These are phyloP conservation scores for Drosophila longiperda DNA, from an alignment of 2,888 invertebrate genomes.

Conservation along the genomic window DNA sequence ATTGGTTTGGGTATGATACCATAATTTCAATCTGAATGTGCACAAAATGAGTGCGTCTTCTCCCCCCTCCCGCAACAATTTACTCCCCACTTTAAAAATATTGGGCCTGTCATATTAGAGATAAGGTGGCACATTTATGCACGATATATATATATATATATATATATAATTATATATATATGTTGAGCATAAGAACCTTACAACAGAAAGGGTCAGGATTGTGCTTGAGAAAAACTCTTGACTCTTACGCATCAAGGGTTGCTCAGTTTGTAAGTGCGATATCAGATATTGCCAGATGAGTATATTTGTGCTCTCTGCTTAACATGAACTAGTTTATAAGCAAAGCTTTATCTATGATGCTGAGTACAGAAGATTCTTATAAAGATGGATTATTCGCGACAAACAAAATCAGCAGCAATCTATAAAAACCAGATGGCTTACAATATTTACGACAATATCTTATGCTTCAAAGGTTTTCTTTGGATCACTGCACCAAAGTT, in stretches of 20 bases:
- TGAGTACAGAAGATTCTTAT: neutral
- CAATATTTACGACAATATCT: neutral
- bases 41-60: constrained; percentile 29
- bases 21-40: constrained; percentile 67
- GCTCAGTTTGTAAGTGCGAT: constrained; percentile 6
- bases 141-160: constrained; percentile 1
- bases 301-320: neutral
- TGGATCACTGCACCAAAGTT: neutral
- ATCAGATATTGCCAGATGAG: neutral
- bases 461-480: neutral
- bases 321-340: neutral
- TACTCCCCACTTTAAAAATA: constrained; percentile 8
- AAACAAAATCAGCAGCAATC: neutral
- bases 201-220: constrained; percentile 37
- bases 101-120: constrained; percentile 43
- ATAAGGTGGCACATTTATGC: constrained; percentile 54
- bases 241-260: constrained; percentile 11
- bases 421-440: neutral
- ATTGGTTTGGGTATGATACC: constrained; percentile 48
- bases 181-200: constrained; percentile 13
- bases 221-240: constrained; percentile 15
- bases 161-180: neutral
- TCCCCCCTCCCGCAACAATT: neutral
- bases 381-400: neutral
- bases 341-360: neutral